Base-by-base conservation (phyloP, 2,888 invertebrate species). In the Eupithecia dodoneata region DNA sequence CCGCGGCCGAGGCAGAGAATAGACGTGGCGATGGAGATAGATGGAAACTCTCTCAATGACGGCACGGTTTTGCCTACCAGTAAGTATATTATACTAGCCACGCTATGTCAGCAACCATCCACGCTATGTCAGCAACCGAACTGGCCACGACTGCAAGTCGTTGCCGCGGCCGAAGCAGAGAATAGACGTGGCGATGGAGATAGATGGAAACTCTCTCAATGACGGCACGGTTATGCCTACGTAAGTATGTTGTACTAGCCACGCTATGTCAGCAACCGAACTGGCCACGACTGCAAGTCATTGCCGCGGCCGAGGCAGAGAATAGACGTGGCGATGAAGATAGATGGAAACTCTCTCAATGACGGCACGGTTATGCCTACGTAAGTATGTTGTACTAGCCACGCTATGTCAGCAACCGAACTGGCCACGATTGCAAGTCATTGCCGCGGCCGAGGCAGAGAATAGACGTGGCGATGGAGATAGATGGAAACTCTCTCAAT, bases 241-340 rank as follows among this genome's bases (percentile, higher is more conserved):
- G 92, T 91, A 79, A 78, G 82, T 65, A 66, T 5, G 47, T 52
- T 41, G 10, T 47, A 59, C 3, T 10, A 59, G 18, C n/a, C 55
- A 55, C 9, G 99, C 89, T 96, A 98, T 82, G 30, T 30, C n/a
- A n/a, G 98, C 91, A 98, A 98, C 89, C 96, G 97, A n/a, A 97
- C 97, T 0, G 98, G 98, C 0, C 97, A 97, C 88, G 96, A 97
- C 86, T 99, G 99, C 88, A 95, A 96, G 12, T 94, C 95, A 4
- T 95, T 96, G 59, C 91, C 92, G 0, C 82, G 89, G 3, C 63
- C 10, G 6, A 80, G 76, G 71, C 52, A 77, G 4, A 74, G 78
- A 1, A 47, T 84, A 0, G 86, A 87, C 0, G 87, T 87, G 0
- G 84, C 73, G 0, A 73, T 88, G 0, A 89, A 90, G 10, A 75